Base-by-base conservation (phyloP, 2,797 vertebrate species). In the Myoxocephalus aenaeus region DNA sequence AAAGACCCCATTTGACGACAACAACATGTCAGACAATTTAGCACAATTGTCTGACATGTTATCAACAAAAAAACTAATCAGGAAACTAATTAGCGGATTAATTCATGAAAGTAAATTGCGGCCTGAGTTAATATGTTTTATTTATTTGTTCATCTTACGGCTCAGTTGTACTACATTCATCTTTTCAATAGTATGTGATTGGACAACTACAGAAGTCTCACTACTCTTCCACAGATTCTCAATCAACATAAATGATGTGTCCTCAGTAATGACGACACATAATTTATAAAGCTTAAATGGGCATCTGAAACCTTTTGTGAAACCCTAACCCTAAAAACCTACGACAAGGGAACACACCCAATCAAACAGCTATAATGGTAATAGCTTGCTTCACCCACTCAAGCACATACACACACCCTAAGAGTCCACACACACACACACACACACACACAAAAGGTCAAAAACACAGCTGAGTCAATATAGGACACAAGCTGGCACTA, bases 381-480 rank as follows among this genome's bases (percentile, higher is more conserved):
- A 81, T 34, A 66, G 70, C 40, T n/a, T 46, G 42, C n/a, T 32
- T 56, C 44, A 29, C 38, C 25, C 61, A 46, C 46, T 70, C 68
- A 53, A 9, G 25, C 65, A 66, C 48, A 48, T 44, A 66, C 44
- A n/a, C 34, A 34, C 34, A 48, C 46, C 8, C 42, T 44, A 44
- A 44, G 15, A 14, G 42, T 15, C 13, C 48, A 1, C 9, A 29
- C n/a, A 44, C 44, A 48, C 57, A 75, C 11, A 63, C 22, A 57
- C 51, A 46, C 50, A 65, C 2, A 38, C 29, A 58, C 10, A 59
- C 3, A 36, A 17, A 86, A 86, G 84, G 79, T 89, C 83, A 91
- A 81, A 83, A 81, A 54, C 86, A 85, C 85, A 90, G 84, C 89
- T 86, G 85, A 89, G 82, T 92, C 83, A 93, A 88, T 77, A 90